A percentile compares a stretch with the other conserved stretches of the same genome.
Conservation (phyloP, 2,888 invertebrate genomes). For the Drosophila koepferae region DNA sequence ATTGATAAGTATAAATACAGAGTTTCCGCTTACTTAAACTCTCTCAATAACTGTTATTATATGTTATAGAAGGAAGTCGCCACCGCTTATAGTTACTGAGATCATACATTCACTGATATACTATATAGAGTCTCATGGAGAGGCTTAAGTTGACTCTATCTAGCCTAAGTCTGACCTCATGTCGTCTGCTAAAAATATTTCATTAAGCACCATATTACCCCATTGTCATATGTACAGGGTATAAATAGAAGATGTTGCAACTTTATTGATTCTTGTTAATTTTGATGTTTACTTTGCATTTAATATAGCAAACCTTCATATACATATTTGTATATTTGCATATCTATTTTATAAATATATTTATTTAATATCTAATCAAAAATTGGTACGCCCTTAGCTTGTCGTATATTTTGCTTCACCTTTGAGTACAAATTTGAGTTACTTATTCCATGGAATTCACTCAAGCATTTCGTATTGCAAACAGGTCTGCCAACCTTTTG, state of each 20-base stretch:
- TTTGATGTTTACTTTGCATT: not conserved
- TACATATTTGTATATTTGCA: not conserved
- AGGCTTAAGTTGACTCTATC: no score
- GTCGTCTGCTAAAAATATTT: not conserved
- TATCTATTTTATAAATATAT: not conserved
- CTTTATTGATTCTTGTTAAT: not conserved
- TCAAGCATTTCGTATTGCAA: constrained; percentile 39
- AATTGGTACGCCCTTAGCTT: not conserved
- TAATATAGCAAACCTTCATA: not conserved
- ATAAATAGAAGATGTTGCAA: constrained; percentile 2
- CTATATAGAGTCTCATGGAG: no score
- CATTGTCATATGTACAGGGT: not conserved
- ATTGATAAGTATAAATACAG: no score
- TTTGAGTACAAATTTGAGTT: constrained; percentile 27
- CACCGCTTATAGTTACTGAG: no score
- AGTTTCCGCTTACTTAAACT: not conserved
- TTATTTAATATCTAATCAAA: not conserved
- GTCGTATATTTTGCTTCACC: not conserved
- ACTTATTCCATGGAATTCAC: constrained; percentile 21
- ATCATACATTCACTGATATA: no score
- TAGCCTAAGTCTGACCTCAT: no score
- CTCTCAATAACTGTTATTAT: no score
- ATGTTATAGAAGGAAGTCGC: no score
- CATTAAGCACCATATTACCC: not conserved
- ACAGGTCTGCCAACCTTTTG: constrained; percentile 43